Conservation (phyloP, 2,797 vertebrate genomes). For the Lithobates sylvaticus region DNA sequence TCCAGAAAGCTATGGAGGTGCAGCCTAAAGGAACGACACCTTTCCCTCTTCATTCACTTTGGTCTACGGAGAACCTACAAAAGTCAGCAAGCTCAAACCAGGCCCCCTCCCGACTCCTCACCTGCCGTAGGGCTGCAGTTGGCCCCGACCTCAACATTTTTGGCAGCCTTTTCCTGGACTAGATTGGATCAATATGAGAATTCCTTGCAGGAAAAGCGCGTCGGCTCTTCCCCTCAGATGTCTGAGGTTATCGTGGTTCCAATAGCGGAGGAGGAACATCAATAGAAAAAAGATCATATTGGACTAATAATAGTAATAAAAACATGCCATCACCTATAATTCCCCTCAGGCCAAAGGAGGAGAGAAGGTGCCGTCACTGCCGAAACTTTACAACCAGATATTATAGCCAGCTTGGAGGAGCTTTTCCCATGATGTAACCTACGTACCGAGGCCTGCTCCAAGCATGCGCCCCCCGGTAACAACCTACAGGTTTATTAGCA, state of each 20-base stretch:
- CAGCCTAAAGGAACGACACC: no score
- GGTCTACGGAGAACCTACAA: no score
- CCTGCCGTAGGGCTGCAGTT: not conserved
- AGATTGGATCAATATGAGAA: slow-evolving; percentile 44
- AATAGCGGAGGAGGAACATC: slow-evolving; percentile 28
- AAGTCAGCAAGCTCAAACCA: no score
- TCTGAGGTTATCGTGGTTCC: slow-evolving; percentile 17
- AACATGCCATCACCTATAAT: slow-evolving; percentile 31
- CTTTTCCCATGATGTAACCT: no score
- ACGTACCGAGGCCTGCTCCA: no score
- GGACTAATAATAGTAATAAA: slow-evolving; percentile 33
- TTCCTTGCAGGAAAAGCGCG: not conserved
- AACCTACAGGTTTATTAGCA: no score
- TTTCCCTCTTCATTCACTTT: no score
- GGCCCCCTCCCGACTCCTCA: not conserved
- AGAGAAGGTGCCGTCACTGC: not conserved
- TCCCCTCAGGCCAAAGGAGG: slow-evolving; percentile 17
- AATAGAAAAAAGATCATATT: slow-evolving; percentile 19
- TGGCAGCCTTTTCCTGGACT: not conserved
- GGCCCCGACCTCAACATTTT: not conserved
- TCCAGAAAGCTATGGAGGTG: no score
- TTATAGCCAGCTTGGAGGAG: no score
- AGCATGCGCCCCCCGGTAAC: no score
- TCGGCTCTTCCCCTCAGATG: slow-evolving; percentile 7
- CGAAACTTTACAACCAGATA: not conserved